phyloP scores from a whole-genome alignment of 2,888 invertebrate genomes.

The Onthophagus sagittarius region DNA sequence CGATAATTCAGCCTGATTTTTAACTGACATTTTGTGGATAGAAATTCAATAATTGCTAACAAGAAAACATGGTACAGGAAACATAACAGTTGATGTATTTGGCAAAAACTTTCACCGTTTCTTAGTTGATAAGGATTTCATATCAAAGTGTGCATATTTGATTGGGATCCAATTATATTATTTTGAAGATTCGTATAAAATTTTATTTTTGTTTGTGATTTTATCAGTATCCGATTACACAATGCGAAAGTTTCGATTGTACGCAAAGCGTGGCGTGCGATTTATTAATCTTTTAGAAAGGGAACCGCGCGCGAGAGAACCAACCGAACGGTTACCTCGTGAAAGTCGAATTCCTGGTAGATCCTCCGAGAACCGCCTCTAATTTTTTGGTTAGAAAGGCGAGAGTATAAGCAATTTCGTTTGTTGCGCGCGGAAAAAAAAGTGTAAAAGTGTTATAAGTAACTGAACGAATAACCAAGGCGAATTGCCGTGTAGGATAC shows the following conservation, averaged over 20 bases:
- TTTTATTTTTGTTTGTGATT: not conserved
- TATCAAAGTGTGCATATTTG: no score
- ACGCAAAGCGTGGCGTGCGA: not conserved
- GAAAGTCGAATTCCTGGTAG: not conserved
- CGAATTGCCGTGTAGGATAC: not conserved
- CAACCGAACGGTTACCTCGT: not conserved
- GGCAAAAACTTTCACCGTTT: no score
- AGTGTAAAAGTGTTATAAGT: not conserved
- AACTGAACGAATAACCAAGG: not conserved
- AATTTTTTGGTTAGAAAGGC: not conserved
- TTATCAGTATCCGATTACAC: not conserved
- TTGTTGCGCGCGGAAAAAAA: not conserved
- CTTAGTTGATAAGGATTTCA: no score
- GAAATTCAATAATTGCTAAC: no score
- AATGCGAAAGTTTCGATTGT: not conserved
- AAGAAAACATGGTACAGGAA: no score
- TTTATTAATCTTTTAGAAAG: not conserved
- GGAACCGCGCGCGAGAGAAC: not conserved
- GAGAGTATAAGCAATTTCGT: not conserved
- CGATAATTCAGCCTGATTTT: no score
- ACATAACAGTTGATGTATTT: no score
- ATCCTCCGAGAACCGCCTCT: not conserved
- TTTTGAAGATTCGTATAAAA: not conserved
- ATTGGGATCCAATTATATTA: not conserved
- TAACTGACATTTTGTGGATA: no score